Evolutionary conservation across 2,797 vertebrate genomes (phyloP), one percentile per base, ranked within the genome.

Genomic region (Podarcis lilfordi): DNA sequence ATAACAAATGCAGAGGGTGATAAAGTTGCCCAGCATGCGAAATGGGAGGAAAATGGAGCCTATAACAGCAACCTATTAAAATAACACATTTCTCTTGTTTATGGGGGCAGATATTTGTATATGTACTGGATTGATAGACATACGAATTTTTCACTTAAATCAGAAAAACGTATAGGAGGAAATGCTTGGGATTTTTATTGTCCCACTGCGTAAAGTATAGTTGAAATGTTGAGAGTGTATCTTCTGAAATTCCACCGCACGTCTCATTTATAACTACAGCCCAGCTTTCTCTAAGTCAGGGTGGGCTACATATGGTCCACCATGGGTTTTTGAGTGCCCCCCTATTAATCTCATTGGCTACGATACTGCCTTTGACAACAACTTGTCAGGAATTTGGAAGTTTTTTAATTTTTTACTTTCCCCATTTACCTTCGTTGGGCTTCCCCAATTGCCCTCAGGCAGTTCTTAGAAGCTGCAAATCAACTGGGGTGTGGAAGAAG

Each of bases 111-210:
- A 1, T 78, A 66, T 21, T 25, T 82, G n/a, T 75, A 64, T 7
- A 82, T 59, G 55, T 80, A 37, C n/a, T 74, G 55, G 86, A 55
- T 66, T 77, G 43, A 79, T 61, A 4, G 32, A 35, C 25, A 72
- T 23, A 3, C 82, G 17, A 80, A 29, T 84, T 78, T 76, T 45
- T 88, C 69, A 6, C 72, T 89, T 91, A 66, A 89, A 43, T 45
- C 35, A 64, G 37, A 77, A 8, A 77, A 13, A 21, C 4, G 37
- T 75, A 55, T 76, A 43, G 17, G 17, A 21, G 59, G 11, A 43
- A 45, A 78, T 7, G 40, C 82, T 59, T 61, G 43, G 50, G n/a
- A 5, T 17, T 72, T 74, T 7, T 35, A 82, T 82, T 35, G 55
- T 8, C 55, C 11, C 55, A 25, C 55, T 10, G 55, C 61, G 5